Conservation (phyloP, 2,888 invertebrate genomes). For the Allygus modestus region DNA sequence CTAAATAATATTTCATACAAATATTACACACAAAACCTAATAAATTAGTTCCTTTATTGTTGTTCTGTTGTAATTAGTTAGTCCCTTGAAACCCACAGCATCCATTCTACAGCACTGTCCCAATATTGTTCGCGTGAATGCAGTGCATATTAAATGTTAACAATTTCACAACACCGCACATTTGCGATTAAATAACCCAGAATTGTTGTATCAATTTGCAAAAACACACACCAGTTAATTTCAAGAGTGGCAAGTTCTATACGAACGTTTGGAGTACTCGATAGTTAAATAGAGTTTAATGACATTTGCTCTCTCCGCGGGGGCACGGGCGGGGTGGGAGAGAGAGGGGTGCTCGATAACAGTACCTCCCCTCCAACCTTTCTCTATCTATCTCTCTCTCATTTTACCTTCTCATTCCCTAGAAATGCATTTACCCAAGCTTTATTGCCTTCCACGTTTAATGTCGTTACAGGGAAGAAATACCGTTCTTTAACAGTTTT, state of each 20-base stretch:
- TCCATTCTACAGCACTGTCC: too few relatives aligned
- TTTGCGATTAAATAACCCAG: neutral
- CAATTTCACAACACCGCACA: neutral
- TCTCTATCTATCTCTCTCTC: neutral
- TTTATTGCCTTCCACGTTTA: constrained; percentile 28
- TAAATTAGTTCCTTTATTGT: too few relatives aligned
- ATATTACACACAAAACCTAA: too few relatives aligned
- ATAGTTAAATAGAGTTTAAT: constrained; percentile 1
- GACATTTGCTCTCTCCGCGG: neutral
- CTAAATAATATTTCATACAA: too few relatives aligned
- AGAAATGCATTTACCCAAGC: constrained; percentile 29
- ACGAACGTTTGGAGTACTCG: neutral
- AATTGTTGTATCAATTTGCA: neutral
- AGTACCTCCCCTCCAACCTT: neutral
- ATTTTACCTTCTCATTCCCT: constrained; percentile 1
- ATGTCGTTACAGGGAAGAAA: constrained; percentile 31
- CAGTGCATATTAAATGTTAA: too few relatives aligned
- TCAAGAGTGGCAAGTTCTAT: neutral
- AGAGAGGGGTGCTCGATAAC: neutral
- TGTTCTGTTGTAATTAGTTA: too few relatives aligned
- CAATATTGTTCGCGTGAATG: too few relatives aligned
- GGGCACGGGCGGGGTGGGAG: neutral
- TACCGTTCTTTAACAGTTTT: constrained; percentile 28
- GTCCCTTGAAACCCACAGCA: too few relatives aligned
- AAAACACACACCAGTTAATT: neutral